Evolutionary conservation across 2,797 vertebrate genomes (phyloP).

Genomic region (Otolemur crassicaudatus): DNA sequence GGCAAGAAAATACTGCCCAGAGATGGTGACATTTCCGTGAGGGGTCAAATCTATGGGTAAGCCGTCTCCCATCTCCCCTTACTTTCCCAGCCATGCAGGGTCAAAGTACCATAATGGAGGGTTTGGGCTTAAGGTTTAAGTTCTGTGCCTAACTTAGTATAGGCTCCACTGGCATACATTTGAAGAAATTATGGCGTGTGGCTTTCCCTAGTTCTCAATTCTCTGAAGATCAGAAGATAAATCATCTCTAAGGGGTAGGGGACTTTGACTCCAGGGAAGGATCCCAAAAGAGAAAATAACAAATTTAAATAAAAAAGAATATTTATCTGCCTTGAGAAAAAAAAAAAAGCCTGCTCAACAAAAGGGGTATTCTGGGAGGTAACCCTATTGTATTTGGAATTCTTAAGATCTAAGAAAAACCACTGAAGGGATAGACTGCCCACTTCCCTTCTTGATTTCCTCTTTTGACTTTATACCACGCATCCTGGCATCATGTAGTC

Average conservation of each 20-base stretch:
- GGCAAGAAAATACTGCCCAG: background rate
- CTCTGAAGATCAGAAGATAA: background rate
- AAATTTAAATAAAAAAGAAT: constrained; percentile 15
- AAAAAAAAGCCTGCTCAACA: background rate
- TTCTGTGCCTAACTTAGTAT: background rate
- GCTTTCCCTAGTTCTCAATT: background rate
- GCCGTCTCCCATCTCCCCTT: background rate
- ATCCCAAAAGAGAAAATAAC: background rate
- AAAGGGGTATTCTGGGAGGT: background rate
- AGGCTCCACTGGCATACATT: background rate
- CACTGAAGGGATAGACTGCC: accelerated
- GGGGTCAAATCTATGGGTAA: background rate
- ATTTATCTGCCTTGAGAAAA: background rate
- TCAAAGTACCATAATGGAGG: background rate
- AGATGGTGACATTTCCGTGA: background rate
- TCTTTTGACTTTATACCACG: background rate
- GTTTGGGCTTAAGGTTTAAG: background rate
- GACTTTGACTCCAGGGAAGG: background rate
- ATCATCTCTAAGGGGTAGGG: background rate
- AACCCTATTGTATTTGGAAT: background rate
- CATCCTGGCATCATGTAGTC: background rate
- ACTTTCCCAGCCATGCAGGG: background rate
- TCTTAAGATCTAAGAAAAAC: background rate
- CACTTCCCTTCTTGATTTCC: background rate
- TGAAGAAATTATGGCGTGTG: background rate